Percentiles rank a stretch among this genome's conserved stretches.
These are phyloP conservation scores for Drosophila funebris DNA, from an alignment of 1,140 invertebrate genomes.

Conservation along the genomic window DNA sequence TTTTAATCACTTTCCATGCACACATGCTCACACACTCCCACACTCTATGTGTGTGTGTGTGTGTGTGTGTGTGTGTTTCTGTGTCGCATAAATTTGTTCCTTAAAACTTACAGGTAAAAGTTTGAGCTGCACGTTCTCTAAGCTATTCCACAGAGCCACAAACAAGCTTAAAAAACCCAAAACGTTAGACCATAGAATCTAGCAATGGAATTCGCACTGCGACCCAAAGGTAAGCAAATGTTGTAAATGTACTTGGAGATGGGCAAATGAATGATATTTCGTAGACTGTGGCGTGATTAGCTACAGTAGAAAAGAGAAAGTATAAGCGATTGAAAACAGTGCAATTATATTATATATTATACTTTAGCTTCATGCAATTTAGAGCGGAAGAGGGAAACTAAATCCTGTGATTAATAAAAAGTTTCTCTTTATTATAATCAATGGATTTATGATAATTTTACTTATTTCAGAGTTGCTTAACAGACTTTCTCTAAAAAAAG, in stretches of 20 bases:
- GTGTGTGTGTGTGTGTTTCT: slow-evolving; percentile 9
- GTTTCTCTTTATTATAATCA: too few species aligned
- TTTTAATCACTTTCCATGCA: slow-evolving; percentile 78
- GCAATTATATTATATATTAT: too few species aligned
- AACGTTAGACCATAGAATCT: not conserved
- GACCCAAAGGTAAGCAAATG: slow-evolving; percentile 39
- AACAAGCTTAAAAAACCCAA: slow-evolving; percentile 62
- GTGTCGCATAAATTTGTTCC: slow-evolving; percentile 72
- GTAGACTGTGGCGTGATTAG: not conserved
- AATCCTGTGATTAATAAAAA: too few species aligned
- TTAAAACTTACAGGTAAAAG: slow-evolving; percentile 70
- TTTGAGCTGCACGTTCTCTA: slow-evolving; percentile 76
- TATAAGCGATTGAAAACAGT: too few species aligned
- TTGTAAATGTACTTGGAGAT: slow-evolving; percentile 20
- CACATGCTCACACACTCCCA: slow-evolving; percentile 50
- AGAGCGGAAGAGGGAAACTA: too few species aligned
- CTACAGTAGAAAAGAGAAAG: too few species aligned
- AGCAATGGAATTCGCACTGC: slow-evolving; percentile 1
- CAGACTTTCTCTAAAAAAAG: too few species aligned
- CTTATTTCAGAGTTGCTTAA: too few species aligned
- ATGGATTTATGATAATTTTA: too few species aligned
- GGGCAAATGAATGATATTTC: not conserved
- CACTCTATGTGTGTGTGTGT: slow-evolving; percentile 6
- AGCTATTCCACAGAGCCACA: slow-evolving; percentile 51
- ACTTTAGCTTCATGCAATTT: too few species aligned